Percentiles rank a stretch among this genome's conserved stretches.
Evolutionary conservation across 2,113 vertebrate genomes (phyloP).

Genomic region (Geothlypis trichas): DNA sequence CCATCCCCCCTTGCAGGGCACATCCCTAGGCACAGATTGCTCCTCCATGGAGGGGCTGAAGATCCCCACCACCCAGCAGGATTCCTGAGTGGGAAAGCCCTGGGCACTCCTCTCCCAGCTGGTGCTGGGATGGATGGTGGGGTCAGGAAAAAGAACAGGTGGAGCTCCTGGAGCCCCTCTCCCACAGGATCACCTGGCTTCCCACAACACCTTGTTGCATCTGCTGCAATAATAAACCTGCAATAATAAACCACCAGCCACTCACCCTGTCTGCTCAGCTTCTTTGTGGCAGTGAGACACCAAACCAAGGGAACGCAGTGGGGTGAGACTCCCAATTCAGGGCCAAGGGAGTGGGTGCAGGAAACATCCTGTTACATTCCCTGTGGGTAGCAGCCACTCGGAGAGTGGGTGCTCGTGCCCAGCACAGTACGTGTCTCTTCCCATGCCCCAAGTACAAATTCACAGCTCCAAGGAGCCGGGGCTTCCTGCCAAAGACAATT

Average conservation of each 20-base stretch:
- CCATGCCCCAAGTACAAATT: background rate
- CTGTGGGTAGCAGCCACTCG: background rate
- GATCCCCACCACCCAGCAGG: background rate
- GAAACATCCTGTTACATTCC: background rate
- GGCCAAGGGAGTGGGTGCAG: accelerated
- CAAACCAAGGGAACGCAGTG: background rate
- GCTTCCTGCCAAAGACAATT: slow-evolving; percentile 30
- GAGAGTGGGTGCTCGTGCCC: background rate
- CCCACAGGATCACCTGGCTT: background rate
- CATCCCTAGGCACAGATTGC: background rate
- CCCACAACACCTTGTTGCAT: background rate
- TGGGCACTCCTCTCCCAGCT: background rate
- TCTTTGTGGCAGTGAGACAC: background rate
- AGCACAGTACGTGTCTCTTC: background rate
- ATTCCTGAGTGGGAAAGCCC: background rate
- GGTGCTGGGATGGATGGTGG: background rate
- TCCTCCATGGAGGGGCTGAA: background rate
- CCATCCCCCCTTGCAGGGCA: background rate
- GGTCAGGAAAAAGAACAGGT: background rate
- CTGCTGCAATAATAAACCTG: slow-evolving; percentile 27
- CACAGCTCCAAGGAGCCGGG: background rate
- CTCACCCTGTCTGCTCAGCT: accelerated
- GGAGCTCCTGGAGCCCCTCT: slow-evolving; percentile 14
- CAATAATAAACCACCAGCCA: background rate
- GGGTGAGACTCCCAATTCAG: background rate